Base-by-base conservation (phyloP, 2,797 vertebrate genomes). In the Melanotaenia maccullochi region DNA sequence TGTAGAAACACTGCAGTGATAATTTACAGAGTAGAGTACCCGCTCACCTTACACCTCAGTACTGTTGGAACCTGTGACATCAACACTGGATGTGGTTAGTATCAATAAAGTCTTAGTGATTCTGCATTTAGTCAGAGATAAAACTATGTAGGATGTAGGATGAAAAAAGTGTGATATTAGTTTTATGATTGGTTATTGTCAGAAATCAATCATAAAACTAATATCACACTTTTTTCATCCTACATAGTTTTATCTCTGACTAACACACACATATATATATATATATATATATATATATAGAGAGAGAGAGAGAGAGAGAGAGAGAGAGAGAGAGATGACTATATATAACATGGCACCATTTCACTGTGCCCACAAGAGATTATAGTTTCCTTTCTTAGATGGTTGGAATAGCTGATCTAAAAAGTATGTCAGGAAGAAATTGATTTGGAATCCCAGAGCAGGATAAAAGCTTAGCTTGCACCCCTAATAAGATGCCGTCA, bases 361-460 rank as follows among this genome's bases (percentile, higher is more conserved):
- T 84, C 67, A 72, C 1, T 8, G 12, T 14, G 51, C 63, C 59
- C 79, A 40, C 76, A 28, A 54, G 73, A 84, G 76, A 75, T 18
- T 51, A 22, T 24, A 12, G 33, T 60, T 68, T 71, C 1, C 58
- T 78, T 65, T 77, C n/a, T 64, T 61, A 76, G 70, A 42, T 38
- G 60, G 68, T 47, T 52, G 16, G 18, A 60, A 28, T 42, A 65
- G 55, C 54, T 57, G 40, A 71, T 75, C 40, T 64, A 5, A 54
- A 72, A 91, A 87, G 80, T 84, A 58, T 89, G 86, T 87, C 87
- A 84, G 80, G 81, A 84, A 56, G 71, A 78, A 75, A 82, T 64
- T 59, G 77, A 80, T 85, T 82, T 70, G 22, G 72, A 83, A 56
- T 66, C 76, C 72, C 83, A 38, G 68, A 78, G 86, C 62, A 60